Percentiles rank a stretch among this genome's conserved stretches.
Conservation (phyloP, 2,113 vertebrate species). For the Penelope pileata region DNA sequence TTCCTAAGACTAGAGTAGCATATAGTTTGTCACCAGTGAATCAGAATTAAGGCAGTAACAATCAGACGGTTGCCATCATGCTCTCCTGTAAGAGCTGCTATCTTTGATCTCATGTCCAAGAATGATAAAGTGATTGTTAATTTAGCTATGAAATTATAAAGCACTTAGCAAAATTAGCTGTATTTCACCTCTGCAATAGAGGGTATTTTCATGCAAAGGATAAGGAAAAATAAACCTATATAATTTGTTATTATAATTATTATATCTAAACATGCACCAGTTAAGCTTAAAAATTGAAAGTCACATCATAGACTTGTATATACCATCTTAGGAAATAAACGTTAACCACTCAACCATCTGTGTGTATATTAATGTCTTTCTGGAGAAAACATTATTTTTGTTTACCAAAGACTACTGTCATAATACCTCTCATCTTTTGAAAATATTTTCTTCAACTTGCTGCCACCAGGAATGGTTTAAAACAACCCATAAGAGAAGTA, state of each 20-base stretch:
- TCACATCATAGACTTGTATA: not conserved
- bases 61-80: not conserved
- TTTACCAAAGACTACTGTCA: not conserved
- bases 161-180: accelerated
- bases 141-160: not conserved
- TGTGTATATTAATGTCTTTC: not conserved
- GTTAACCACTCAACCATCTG: not conserved
- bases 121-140: not conserved
- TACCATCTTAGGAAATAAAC: not conserved
- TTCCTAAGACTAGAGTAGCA: not conserved
- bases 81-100: not conserved
- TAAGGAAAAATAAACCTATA: not conserved
- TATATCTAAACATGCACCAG: not conserved
- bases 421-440: not conserved
- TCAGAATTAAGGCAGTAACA: not conserved
- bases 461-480: not conserved
- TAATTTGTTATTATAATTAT: not conserved
- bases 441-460: not conserved
- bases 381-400: not conserved
- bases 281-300: not conserved
- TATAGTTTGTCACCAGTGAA: not conserved
- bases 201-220: not conserved
- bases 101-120: not conserved
- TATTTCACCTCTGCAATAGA: not conserved
- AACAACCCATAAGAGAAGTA: not conserved